Percentiles rank a stretch among this genome's conserved stretches.
phyloP scores from a whole-genome alignment of 2,797 vertebrate species.

The Otolemur crassicaudatus region DNA sequence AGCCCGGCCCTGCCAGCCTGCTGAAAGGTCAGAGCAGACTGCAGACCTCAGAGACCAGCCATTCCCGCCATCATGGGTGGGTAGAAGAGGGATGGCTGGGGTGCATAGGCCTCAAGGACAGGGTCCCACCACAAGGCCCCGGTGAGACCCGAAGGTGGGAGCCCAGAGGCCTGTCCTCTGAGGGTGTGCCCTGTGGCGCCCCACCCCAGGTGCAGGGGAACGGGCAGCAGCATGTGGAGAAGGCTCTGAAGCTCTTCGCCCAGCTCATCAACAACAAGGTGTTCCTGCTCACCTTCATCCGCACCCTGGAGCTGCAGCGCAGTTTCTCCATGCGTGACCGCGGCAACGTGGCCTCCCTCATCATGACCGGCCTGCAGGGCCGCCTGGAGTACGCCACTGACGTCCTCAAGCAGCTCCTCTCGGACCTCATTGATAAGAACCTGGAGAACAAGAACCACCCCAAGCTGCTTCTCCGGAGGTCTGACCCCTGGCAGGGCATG shows the following conservation, averaged over 20 bases:
- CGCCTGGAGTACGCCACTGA: slow-evolving; percentile 97
- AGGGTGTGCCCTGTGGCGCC: rapidly evolving
- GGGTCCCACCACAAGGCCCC: not conserved
- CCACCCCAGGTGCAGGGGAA: slow-evolving; percentile 94
- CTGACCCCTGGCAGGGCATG: rapidly evolving
- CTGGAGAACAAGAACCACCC: slow-evolving; percentile 99
- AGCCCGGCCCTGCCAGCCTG: not conserved
- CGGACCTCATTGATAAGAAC: slow-evolving; percentile 98
- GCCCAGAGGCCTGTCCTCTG: not conserved
- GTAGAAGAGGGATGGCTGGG: too few species aligned
- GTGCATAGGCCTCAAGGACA: not conserved
- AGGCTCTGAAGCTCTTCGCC: slow-evolving; percentile 97
- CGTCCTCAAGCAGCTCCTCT: slow-evolving; percentile 97
- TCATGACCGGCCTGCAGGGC: slow-evolving; percentile 98
- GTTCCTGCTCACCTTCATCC: slow-evolving; percentile 98
- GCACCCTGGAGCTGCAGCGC: slow-evolving; percentile 96
- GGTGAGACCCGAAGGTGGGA: not conserved
- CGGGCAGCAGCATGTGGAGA: slow-evolving; percentile 97
- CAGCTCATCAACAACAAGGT: slow-evolving; percentile 99
- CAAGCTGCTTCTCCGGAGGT: slow-evolving; percentile 98
- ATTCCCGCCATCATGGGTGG: rapidly evolving
- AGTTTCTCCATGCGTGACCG: slow-evolving; percentile 99
- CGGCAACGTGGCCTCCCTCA: slow-evolving; percentile 97
- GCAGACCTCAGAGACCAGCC: not conserved
- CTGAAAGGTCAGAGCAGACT: not conserved